Conservation (phyloP, 2,797 vertebrate species). For the Tadarida brasiliensis region DNA sequence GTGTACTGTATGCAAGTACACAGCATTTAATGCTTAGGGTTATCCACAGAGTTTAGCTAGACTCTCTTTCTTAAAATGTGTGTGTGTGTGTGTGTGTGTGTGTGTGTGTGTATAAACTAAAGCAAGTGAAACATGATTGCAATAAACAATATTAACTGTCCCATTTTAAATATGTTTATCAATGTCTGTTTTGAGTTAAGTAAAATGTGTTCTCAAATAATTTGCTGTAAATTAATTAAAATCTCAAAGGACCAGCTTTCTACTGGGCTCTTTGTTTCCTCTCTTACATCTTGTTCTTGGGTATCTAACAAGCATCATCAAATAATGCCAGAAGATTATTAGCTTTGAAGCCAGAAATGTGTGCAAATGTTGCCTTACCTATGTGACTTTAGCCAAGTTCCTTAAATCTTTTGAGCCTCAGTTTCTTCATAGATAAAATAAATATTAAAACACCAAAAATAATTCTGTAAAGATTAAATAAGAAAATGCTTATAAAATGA, state of each 20-base stretch:
- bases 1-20: not conserved
- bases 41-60: not conserved
- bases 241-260: not conserved
- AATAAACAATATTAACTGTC: not conserved
- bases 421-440: not conserved
- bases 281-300: not conserved
- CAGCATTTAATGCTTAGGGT: not conserved
- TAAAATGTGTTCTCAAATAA: slow-evolving; percentile 17
- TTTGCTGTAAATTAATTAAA: not conserved
- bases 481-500: not conserved
- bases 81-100: no score
- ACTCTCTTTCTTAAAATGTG: slow-evolving; percentile 14
- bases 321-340: not conserved
- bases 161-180: not conserved
- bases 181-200: not conserved
- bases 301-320: not conserved
- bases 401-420: not conserved
- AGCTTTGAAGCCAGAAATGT: not conserved
- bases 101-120: not conserved
- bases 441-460: not conserved
- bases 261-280: not conserved
- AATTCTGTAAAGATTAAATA: not conserved
- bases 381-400: not conserved
- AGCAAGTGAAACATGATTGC: not conserved
- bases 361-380: not conserved